Evolutionary conservation across 2,797 vertebrate genomes (phyloP).

Genomic region (Galaxias olidus): DNA sequence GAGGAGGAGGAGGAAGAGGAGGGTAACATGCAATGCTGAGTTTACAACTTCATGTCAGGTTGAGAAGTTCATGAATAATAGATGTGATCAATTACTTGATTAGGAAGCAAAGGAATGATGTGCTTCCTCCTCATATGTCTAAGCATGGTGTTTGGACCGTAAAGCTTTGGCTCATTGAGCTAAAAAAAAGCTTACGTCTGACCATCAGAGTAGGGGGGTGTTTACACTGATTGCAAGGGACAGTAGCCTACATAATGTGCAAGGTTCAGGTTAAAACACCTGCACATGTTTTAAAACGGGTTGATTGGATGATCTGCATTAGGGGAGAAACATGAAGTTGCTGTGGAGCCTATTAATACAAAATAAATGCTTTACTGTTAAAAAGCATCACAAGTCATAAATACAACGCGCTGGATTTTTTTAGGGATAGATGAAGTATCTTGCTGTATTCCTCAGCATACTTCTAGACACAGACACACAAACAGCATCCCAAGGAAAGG

Average conservation of each 20-base stretch:
- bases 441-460: not conserved
- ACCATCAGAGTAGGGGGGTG: conserved; percentile 28
- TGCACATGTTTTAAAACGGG: conserved; percentile 13
- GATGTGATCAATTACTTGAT: conserved; percentile 76
- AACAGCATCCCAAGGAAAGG: conserved; percentile 12
- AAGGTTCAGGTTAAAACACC: conserved; percentile 27
- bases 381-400: too few species aligned
- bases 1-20: conserved; percentile 47
- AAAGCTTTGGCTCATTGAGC: conserved; percentile 61
- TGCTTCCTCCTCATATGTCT: conserved; percentile 71
- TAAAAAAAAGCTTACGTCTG: conserved; percentile 53
- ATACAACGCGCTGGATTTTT: too few species aligned
- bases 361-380: too few species aligned
- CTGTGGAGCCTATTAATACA: not conserved
- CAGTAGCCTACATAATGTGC: conserved; percentile 5
- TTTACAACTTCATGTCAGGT: conserved; percentile 71
- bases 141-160: conserved; percentile 61
- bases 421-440: not conserved
- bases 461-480: conserved; percentile 22
- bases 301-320: conserved; percentile 12
- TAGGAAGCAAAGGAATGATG: conserved; percentile 68
- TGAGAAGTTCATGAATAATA: conserved; percentile 75
- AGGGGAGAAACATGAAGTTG: not conserved
- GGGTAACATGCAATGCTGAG: conserved; percentile 57
- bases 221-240: conserved; percentile 31